Base-by-base conservation (phyloP, 2,888 invertebrate species). In the Pristionchus mayeri region DNA sequence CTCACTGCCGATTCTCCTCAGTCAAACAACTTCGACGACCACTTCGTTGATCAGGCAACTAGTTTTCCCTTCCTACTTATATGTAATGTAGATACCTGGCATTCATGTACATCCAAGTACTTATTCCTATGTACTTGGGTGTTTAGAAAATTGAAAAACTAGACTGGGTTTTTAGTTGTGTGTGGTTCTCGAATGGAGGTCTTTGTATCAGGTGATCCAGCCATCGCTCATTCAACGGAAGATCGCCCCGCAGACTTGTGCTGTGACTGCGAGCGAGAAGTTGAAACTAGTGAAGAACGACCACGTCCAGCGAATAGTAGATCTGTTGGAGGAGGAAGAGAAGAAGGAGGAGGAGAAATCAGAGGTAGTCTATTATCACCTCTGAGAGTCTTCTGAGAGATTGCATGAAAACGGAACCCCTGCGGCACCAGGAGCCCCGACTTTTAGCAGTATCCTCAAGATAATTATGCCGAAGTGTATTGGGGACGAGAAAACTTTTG, bases 221-320 rank as follows among this genome's bases (percentile, higher is more conserved):
- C 80, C 80, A 21, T 81, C 80, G 13, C 30, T 81, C 40, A 40
- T 81, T 16, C 80, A 81, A 50, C 80, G 84, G 21, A 89, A 89
- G 71, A 71, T 89, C 18, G 89, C 88, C 63, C 89, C 89, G 6
- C 88, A 88, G 48, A 88, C 88, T 30, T 89, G 89, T 82, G 89
- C 89, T 9, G 87, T 88, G 44, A 87, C 87, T 60, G 86, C 87
- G 48, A 86, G 86, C 78, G 89, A 89, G 76, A 86, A 88, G 27
- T 86, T 87, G 13, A 85, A 87, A 27, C 85, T 89, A 30, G 79
- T 88, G 13, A 88, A 89, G 78, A 84, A 85, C 87, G 89, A 89
- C 79, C 67, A 87, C 54, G 75, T 86, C 9, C 88, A 81, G 60
- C 57, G n/a, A 24, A 13, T 81, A 24, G 37, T 24, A 18, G 80